Percentiles rank a stretch among this genome's conserved stretches.
Evolutionary conservation across 2,113 vertebrate genomes (phyloP).

Genomic region (Dasyornis broadbenti): DNA sequence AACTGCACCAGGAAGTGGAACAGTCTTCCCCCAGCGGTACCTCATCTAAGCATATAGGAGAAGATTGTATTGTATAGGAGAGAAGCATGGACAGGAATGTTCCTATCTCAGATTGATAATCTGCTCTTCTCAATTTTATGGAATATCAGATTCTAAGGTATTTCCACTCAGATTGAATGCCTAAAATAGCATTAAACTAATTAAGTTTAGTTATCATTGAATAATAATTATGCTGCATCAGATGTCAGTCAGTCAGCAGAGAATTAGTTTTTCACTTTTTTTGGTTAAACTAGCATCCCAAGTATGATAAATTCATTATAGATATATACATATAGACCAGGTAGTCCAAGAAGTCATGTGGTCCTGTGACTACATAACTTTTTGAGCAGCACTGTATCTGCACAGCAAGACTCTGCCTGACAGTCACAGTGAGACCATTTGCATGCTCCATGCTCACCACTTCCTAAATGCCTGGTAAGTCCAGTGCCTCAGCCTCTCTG

Average conservation of each 20-base stretch:
- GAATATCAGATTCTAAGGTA: neutral
- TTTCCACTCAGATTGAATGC: neutral
- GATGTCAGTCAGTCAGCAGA: neutral
- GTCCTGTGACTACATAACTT: neutral
- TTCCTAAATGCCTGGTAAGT: too few species aligned
- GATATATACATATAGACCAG: neutral
- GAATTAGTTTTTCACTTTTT: neutral
- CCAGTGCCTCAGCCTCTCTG: neutral
- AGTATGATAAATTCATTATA: neutral
- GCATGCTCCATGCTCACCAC: neutral
- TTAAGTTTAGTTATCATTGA: neutral
- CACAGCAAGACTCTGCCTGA: neutral
- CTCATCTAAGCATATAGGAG: neutral
- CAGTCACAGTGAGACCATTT: neutral
- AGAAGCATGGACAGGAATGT: neutral
- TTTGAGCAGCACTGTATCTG: too few species aligned
- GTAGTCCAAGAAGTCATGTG: neutral
- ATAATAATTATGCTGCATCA: neutral
- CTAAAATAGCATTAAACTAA: slow-evolving; percentile 5
- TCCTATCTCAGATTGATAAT: neutral
- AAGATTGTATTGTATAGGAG: neutral
- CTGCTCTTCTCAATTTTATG: neutral
- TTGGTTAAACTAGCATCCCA: neutral
- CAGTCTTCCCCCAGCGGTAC: neutral
- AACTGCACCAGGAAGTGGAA: neutral